Base-by-base conservation (phyloP, 2,113 vertebrate genomes). In the Bagarius yarrelli region DNA sequence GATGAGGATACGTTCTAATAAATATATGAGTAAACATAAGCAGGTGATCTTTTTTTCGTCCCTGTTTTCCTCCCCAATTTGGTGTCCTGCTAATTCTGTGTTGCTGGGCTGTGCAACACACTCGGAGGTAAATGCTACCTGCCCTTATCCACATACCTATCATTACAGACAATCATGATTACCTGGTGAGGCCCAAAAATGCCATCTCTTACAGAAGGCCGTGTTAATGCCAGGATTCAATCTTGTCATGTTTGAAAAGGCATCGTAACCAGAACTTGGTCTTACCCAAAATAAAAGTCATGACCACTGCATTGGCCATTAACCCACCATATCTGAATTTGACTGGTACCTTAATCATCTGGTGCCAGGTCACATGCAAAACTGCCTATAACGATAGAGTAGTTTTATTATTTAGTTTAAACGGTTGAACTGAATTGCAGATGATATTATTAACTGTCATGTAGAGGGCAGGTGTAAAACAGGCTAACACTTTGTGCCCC, bases 401-500 rank as follows among this genome's bases (percentile, higher is more conserved):
- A 27, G 3, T 50, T 52, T 52, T 1, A 15, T 47, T 2, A 25
- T 47, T 70, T 70, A 16, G 14, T 40, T 70, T 70, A n/a, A 70
- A n/a, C 67, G 44, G n/a, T 70, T 70, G 15, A 47, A 44, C 40
- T 36, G 36, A 44, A 44, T 44, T 66, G 9, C 19, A 67, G 34
- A 21, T 36, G 32, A 32, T 18, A 34, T 19, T 18, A 66, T 23
- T 44, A 15, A 40, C 23, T 67, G 19, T 67, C 40, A 16, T 69
- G n/a, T 71, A 8, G 12, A 25, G 12, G 19, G 32, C 66, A n/a
- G 36, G 0, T 52, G 16, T 21, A 8, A 50, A 32, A 72, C 47
- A 53, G 16, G 14, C 27, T 84, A 59, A 64, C 64, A 74, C 66
- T 25, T 63, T 72, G 34, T 76, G 44, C 55, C 34, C 66, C 70